A percentile compares a stretch with the other conserved stretches of the same genome.
These are phyloP conservation scores for Danaus chrysippus DNA, from an alignment of 2,888 invertebrate genomes.

Conservation along the genomic window DNA sequence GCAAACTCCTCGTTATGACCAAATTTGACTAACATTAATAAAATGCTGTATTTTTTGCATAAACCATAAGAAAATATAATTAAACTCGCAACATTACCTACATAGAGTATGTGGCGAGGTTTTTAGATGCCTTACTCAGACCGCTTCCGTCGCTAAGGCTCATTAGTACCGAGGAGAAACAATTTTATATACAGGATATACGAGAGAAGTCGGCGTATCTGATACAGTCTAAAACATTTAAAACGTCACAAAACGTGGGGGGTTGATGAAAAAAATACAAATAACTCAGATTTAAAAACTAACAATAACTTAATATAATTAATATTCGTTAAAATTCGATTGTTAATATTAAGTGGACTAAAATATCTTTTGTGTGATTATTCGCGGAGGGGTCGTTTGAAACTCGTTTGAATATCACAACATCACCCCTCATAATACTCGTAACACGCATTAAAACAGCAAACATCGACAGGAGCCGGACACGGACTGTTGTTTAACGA, in stretches of 20 bases:
- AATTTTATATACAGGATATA: constrained; percentile 3
- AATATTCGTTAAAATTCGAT: constrained; percentile 5
- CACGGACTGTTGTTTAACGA: constrained; percentile 16
- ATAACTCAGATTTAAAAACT: too few relatives aligned
- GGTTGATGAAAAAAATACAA: not conserved
- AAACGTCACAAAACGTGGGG: too few relatives aligned
- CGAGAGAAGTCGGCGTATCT: not conserved
- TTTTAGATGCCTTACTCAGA: not conserved
- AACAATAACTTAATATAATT: not conserved
- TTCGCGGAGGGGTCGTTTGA: constrained; percentile 15
- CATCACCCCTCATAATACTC: constrained; percentile 10
- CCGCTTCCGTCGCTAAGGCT: constrained; percentile 18
- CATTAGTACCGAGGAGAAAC: constrained; percentile 14
- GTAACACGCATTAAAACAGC: constrained; percentile 13
- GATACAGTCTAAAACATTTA: not conserved
- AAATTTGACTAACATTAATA: too few relatives aligned
- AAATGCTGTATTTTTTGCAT: too few relatives aligned
- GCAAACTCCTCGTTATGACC: too few relatives aligned
- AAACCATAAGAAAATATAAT: too few relatives aligned
- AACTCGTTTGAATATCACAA: constrained; percentile 22
- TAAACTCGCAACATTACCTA: too few relatives aligned
- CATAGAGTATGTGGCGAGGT: too few relatives aligned
- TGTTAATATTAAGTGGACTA: not conserved
- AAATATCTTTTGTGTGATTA: constrained; percentile 9
- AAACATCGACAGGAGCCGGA: constrained; percentile 11